Base-by-base conservation (phyloP, 2,113 vertebrate genomes). In the Plectropomus leopardus region DNA sequence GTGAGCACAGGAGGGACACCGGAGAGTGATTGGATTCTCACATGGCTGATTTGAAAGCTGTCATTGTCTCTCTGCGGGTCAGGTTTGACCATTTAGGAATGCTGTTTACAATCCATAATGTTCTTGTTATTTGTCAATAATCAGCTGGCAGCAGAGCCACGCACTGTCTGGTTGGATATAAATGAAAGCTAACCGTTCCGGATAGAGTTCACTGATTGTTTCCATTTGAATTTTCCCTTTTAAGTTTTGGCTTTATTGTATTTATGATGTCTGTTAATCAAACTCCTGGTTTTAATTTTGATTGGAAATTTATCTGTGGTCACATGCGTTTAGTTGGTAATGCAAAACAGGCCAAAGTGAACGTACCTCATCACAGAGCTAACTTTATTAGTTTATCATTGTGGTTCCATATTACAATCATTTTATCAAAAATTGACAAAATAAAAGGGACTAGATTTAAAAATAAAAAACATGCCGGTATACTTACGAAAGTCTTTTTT, bases 21-120 rank as follows among this genome's bases (percentile, higher is more conserved):
- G 23, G 84, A 71, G 60, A 60, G 28, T 78, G 80, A 87, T 84
- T 68, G 68, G 30, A 65, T 88, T 89, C 59, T 89, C 90, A 87
- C 84, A 83, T 76, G 89, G 67, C 6, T 32, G 6, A 21, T 69
- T 45, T 23, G 16, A 66, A n/a, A 71, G 78, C 74, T 63, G 57
- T 72, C 50, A 36, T 45, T 9, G 60, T 13, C 66, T 60, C n/a
- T 67, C 50, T 14, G 32, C 26, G 4, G 50, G 59, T 58, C 68
- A 44, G 40, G 26, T 42, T 59, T 14, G 26, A 59, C 14, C 23
- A 45, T 8, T 34, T 5, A 23, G 30, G 48, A 57, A 42, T 5
- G 16, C 48, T 42, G 32, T 21, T 51, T 26, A 69, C 53, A 11
- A 42, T 15, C 21, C 79, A 82, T 47, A 15, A 77, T 73, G 83